phyloP scores from a whole-genome alignment of 2,797 vertebrate species.

The Sebastes hubbsi region DNA sequence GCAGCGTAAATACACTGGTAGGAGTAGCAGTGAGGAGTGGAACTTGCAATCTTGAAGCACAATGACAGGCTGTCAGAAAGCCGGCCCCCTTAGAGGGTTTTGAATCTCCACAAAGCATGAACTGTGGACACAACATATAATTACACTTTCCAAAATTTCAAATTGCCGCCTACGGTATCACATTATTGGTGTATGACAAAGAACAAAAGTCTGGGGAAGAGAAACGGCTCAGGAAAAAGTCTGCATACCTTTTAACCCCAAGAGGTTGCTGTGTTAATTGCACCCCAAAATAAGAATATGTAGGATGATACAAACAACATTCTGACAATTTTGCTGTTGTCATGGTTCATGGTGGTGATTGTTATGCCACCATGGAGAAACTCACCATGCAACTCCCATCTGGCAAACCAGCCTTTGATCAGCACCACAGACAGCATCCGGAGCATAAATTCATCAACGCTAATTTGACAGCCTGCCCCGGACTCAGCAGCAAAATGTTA shows the following conservation, averaged over 20 bases:
- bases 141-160: not conserved
- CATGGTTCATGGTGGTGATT: no score
- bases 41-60: not conserved
- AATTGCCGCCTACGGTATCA: not conserved
- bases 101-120: not conserved
- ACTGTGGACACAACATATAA: not conserved
- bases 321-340: not conserved
- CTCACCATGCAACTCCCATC: no score
- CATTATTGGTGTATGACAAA: not conserved
- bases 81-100: not conserved
- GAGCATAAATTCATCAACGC: no score
- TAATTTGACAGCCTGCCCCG: no score
- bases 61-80: not conserved
- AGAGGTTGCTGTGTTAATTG: not conserved
- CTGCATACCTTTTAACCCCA: not conserved
- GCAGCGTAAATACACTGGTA: not conserved
- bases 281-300: not conserved
- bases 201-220: not conserved
- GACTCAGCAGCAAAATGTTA: no score
- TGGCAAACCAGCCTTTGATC: no score
- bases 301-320: not conserved
- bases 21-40: not conserved
- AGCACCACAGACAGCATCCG: no score
- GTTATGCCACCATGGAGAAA: no score
- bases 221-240: not conserved